Percentiles rank a stretch among this genome's conserved stretches.
Evolutionary conservation across 2,113 vertebrate genomes (phyloP).

Genomic region (Vicugna pacos): DNA sequence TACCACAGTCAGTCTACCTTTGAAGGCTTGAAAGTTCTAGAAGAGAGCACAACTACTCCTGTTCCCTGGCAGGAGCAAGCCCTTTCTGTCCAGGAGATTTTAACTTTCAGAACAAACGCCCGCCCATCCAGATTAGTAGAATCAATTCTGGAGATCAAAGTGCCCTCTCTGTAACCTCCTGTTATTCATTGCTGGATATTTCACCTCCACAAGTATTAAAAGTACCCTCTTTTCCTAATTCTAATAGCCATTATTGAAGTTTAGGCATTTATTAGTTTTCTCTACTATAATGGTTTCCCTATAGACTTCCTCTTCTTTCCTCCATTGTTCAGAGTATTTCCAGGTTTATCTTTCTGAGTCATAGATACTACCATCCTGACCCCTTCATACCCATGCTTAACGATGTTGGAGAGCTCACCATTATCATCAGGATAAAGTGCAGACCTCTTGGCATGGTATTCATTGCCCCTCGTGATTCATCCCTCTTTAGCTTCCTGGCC

Average conservation of each 20-base stretch:
- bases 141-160: not conserved
- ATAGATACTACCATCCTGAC: not conserved
- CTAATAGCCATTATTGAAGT: not conserved
- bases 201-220: not conserved
- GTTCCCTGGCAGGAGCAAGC: not conserved
- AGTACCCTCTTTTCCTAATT: not conserved
- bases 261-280: not conserved
- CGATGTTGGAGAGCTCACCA: not conserved
- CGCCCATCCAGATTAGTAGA: not conserved
- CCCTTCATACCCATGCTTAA: not conserved
- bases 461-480: not conserved
- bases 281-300: not conserved
- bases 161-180: not conserved
- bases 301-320: not conserved
- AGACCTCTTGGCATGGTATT: not conserved
- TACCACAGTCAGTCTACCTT: not conserved
- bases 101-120: not conserved
- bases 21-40: slow-evolving; percentile 31
- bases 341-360: slow-evolving; percentile 11
- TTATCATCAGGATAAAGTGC: not conserved
- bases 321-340: not conserved
- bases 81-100: not conserved
- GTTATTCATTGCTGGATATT: not conserved
- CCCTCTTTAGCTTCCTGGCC: no score
- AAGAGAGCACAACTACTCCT: not conserved